These are phyloP conservation scores for Actinia equina DNA, from an alignment of 64 coral and sea anemone species.

Conservation along the genomic window DNA sequence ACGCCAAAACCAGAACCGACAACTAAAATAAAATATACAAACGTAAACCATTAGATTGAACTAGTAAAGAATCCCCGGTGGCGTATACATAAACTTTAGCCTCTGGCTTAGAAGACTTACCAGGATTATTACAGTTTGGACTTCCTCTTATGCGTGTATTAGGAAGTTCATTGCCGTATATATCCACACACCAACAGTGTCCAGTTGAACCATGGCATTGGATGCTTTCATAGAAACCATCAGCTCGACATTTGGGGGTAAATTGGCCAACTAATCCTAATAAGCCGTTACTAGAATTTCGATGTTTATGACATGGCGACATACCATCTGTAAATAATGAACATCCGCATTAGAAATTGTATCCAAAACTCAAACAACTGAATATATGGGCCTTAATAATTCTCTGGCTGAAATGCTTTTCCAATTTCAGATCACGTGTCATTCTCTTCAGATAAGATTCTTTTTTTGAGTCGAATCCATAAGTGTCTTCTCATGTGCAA, in stretches of 20 bases:
- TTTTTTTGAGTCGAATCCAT: not conserved
- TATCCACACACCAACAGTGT: slow-evolving; percentile 62
- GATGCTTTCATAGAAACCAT: slow-evolving; percentile 29
- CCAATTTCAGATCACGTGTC: not conserved
- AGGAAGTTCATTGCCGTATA: slow-evolving; percentile 32
- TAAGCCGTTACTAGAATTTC: too few species aligned
- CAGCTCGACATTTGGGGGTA: slow-evolving; percentile 20
- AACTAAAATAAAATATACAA: not conserved
- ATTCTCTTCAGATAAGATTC: too few species aligned
- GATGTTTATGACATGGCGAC: slow-evolving; percentile 1
- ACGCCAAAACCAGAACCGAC: not conserved
- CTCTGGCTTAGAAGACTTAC: not conserved
- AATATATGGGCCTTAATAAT: not conserved
- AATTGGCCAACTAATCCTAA: slow-evolving; percentile 8
- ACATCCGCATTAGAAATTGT: not conserved
- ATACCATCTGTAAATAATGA: not conserved
- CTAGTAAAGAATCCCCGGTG: too few species aligned
- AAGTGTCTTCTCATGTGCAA: not conserved
- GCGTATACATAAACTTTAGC: too few species aligned
- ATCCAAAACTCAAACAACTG: not conserved
- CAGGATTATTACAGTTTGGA: slow-evolving; percentile 6
- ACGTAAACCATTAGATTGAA: too few species aligned
- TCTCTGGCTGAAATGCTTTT: not conserved
- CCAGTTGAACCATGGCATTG: slow-evolving; percentile 42
- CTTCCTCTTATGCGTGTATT: slow-evolving; percentile 33